Conservation (phyloP, 37 sponge, comb jelly and placozoan genomes). For the Spongilla lacustris region DNA sequence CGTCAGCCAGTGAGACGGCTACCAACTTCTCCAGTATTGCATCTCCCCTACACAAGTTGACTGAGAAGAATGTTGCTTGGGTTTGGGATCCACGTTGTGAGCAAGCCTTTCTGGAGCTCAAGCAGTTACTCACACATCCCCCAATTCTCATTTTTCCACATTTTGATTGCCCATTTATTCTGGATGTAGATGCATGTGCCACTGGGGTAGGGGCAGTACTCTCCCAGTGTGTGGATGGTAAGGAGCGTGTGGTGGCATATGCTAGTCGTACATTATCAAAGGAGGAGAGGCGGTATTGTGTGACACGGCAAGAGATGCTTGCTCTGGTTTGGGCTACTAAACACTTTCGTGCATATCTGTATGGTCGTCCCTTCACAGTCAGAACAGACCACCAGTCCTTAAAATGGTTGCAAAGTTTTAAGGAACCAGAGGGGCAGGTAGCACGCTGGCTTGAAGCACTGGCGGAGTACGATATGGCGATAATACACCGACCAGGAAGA, state of each 20-base stretch:
- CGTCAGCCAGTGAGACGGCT: background rate
- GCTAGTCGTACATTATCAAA: constrained; percentile 17
- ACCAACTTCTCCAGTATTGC: constrained; percentile 28
- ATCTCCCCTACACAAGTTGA: constrained; percentile 31
- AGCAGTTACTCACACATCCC: background rate
- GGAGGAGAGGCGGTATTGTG: constrained; percentile 22
- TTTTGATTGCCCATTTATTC: constrained; percentile 4
- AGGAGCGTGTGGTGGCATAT: constrained; percentile 9
- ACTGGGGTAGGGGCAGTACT: constrained; percentile 1
- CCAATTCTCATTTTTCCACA: constrained; percentile 46
- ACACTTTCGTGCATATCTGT: constrained; percentile 24
- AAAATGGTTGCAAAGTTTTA: constrained; percentile 29
- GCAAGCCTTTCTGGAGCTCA: constrained; percentile 15
- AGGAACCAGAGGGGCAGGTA: constrained; percentile 35
- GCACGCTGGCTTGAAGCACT: constrained; percentile 34
- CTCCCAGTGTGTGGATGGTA: background rate
- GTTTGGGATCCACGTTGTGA: constrained; percentile 10
- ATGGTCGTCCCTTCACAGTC: background rate
- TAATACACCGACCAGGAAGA: constrained; percentile 20
- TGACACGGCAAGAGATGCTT: constrained; percentile 26
- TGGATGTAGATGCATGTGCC: background rate
- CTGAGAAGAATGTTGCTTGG: background rate
- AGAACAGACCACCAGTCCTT: constrained; percentile 27
- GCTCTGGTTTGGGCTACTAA: constrained; percentile 4
- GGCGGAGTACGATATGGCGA: background rate